Percentiles rank a stretch among this genome's conserved stretches.
These are phyloP conservation scores for Acrossocheilus fasciatus DNA, from an alignment of 2,797 vertebrate species.

Conservation along the genomic window DNA sequence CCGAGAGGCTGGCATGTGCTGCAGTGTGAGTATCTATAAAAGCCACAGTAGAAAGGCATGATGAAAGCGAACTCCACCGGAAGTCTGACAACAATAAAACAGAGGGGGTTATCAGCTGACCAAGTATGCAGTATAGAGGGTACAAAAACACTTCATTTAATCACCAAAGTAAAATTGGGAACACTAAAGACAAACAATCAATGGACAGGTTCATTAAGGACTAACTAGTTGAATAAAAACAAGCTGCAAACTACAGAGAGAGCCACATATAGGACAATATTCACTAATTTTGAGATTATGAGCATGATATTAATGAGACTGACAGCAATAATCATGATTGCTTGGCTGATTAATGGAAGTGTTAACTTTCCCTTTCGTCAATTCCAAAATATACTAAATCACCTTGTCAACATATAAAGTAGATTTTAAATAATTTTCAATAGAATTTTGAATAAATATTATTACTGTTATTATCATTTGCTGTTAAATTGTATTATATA, in stretches of 20 bases:
- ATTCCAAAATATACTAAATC: too few relatives aligned
- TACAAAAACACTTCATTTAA: background rate
- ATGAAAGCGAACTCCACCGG: conserved; percentile 26
- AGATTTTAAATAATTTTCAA: background rate
- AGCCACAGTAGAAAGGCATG: conserved; percentile 39
- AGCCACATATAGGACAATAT: background rate
- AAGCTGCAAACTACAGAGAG: background rate
- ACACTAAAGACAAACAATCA: background rate
- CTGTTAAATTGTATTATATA: background rate
- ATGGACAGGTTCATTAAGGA: background rate
- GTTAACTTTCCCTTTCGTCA: too few relatives aligned
- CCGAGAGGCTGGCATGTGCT: background rate
- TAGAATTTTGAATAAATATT: background rate
- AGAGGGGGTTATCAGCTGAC: conserved; percentile 28
- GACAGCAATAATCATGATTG: background rate
- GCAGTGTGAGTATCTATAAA: conserved; percentile 12
- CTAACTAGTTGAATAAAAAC: background rate
- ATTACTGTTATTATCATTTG: background rate
- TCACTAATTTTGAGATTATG: background rate
- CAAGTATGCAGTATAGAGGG: background rate
- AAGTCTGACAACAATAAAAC: conserved; percentile 46
- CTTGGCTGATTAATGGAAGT: too few relatives aligned
- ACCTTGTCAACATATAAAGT: background rate
- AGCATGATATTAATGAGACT: background rate
- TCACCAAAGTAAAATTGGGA: background rate